These are phyloP conservation scores for Mythimna pallens DNA, from an alignment of 2,888 invertebrate species.

Conservation along the genomic window DNA sequence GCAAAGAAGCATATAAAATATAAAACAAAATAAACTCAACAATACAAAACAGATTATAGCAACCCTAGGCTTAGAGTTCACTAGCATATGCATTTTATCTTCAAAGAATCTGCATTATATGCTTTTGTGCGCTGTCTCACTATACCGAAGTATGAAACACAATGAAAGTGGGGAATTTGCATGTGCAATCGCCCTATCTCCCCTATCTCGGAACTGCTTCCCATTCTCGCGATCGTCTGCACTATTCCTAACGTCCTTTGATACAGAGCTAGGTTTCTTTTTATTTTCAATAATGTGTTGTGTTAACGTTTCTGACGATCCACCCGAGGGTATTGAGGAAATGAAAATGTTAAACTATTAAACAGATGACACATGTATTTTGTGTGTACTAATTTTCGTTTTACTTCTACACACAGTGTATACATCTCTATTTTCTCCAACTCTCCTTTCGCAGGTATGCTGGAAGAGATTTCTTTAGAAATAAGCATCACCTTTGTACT, in stretches of 20 bases:
- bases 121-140: conserved; percentile 16
- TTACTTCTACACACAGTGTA: too few relatives aligned
- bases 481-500: too few relatives aligned
- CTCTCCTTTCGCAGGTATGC: too few relatives aligned
- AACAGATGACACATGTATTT: not conserved
- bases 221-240: conserved; percentile 25
- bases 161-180: conserved; percentile 49
- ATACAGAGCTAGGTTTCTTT: conserved; percentile 17
- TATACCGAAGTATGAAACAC: conserved; percentile 30
- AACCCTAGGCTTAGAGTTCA: conserved; percentile 10
- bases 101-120: conserved; percentile 44
- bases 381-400: too few relatives aligned
- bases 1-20: not conserved
- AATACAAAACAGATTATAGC: not conserved
- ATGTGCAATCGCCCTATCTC: conserved; percentile 47
- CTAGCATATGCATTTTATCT: conserved; percentile 33
- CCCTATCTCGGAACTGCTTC: conserved; percentile 33
- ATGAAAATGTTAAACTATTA: conserved; percentile 13
- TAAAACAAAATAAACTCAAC: not conserved
- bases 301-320: conserved; percentile 39
- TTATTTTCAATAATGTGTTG: conserved; percentile 45
- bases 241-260: conserved; percentile 29
- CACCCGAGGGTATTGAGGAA: conserved; percentile 8
- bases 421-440: too few relatives aligned
- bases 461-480: too few relatives aligned